A percentile compares a stretch with the other conserved stretches of the same genome.
Evolutionary conservation across 2,113 vertebrate species (phyloP).

Genomic region (Pedetes capensis): DNA sequence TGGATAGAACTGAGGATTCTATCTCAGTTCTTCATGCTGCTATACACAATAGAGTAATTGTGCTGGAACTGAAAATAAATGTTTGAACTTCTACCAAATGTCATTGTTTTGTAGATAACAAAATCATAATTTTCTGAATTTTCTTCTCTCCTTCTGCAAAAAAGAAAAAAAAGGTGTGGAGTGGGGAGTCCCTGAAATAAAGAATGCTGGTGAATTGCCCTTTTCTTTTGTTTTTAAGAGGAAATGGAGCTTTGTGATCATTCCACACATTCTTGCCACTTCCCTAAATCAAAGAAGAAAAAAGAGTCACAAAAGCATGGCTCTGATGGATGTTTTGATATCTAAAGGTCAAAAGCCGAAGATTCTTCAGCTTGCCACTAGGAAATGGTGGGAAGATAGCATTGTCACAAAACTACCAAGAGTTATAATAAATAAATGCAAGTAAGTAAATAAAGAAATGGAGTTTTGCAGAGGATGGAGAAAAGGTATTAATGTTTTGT

Average conservation of each 20-base stretch:
- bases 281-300: constrained; percentile 70
- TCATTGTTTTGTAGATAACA: neutral
- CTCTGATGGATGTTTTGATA: constrained; percentile 52
- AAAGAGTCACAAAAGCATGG: neutral
- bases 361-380: neutral
- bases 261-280: constrained; percentile 66
- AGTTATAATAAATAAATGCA: neutral
- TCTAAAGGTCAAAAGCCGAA: constrained; percentile 57
- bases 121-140: constrained; percentile 31
- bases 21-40: neutral
- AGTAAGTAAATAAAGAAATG: neutral
- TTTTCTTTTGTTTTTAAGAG: constrained; percentile 74
- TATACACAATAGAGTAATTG: neutral
- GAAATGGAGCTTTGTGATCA: constrained; percentile 72
- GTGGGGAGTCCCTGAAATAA: constrained; percentile 21
- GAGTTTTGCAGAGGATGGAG: neutral
- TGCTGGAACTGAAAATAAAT: constrained; percentile 23
- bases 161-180: too few species aligned
- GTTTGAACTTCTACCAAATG: neutral
- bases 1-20: neutral
- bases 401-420: constrained; percentile 39
- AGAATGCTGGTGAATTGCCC: constrained; percentile 47
- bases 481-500: neutral
- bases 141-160: neutral
- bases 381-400: constrained; percentile 50